These are phyloP conservation scores for Opisthograptis luteolata DNA, from an alignment of 2,888 invertebrate species.

Conservation along the genomic window DNA sequence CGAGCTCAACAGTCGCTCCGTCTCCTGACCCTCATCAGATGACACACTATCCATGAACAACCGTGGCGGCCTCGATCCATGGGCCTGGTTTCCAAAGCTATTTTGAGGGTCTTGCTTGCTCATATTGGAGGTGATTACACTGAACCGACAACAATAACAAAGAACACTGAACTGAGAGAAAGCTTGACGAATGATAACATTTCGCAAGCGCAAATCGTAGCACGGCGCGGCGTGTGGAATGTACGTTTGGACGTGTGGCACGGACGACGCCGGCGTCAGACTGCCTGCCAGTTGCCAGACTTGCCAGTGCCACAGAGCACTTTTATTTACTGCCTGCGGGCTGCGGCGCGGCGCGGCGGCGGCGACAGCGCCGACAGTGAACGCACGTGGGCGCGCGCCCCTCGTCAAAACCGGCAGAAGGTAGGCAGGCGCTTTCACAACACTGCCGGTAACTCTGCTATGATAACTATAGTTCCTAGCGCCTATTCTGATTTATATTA, in stretches of 20 bases:
- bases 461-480: no score
- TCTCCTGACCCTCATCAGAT: constrained; percentile 77
- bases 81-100: constrained; percentile 56
- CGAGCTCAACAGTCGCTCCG: constrained; percentile 65
- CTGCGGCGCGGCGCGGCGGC: no score
- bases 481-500: no score
- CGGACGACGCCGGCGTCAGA: constrained; percentile 63
- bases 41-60: constrained; percentile 74
- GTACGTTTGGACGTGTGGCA: constrained; percentile 59
- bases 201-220: constrained; percentile 51
- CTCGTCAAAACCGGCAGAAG: no score
- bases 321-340: no score
- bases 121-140: constrained; percentile 59
- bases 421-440: no score
- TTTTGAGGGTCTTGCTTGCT: constrained; percentile 64
- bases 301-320: constrained; percentile 31
- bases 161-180: constrained; percentile 40
- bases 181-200: constrained; percentile 58
- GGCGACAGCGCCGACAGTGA: no score
- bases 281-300: constrained; percentile 53
- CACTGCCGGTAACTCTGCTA: no score
- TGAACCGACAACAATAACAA: constrained; percentile 47
- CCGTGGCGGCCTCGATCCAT: constrained; percentile 61
- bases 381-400: constrained; percentile 34
- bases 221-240: constrained; percentile 40